phyloP scores from a whole-genome alignment of 2,113 vertebrate species.

The Pachypanchax playfairii region DNA sequence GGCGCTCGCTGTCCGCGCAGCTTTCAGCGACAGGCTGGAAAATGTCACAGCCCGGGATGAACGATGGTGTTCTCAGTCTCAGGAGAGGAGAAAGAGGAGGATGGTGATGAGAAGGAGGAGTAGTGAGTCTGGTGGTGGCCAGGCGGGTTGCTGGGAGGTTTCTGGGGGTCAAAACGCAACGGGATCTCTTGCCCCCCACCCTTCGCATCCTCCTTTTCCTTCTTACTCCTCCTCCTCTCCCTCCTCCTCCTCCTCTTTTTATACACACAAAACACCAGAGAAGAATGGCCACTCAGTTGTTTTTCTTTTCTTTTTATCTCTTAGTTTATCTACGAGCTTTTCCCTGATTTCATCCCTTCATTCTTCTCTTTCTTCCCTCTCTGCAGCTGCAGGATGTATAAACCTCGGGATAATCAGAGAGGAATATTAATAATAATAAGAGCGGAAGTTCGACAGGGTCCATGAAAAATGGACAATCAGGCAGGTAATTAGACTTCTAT shows the following conservation, averaged over 20 bases:
- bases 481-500: no score
- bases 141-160: conserved; percentile 71
- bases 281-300: conserved; percentile 59
- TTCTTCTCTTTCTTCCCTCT: neutral
- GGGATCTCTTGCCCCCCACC: conserved; percentile 69
- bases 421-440: no score
- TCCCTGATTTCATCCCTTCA: no score
- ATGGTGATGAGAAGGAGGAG: conserved; percentile 31
- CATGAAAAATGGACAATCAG: no score
- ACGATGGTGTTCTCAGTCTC: conserved; percentile 63
- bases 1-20: conserved; percentile 66
- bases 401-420: no score
- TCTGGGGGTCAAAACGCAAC: conserved; percentile 82
- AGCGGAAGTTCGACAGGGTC: no score
- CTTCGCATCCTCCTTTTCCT: conserved; percentile 25
- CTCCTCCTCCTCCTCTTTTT: conserved; percentile 62
- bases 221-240: conserved; percentile 25
- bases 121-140: conserved; percentile 63
- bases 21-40: conserved; percentile 62
- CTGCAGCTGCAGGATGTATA: no score
- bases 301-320: conserved; percentile 49
- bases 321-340: neutral
- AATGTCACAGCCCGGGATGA: conserved; percentile 68
- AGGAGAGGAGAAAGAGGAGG: conserved; percentile 33
- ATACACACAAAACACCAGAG: conserved; percentile 68